Conservation (phyloP, 2,888 invertebrate species). For the Leptopilina syphax region DNA sequence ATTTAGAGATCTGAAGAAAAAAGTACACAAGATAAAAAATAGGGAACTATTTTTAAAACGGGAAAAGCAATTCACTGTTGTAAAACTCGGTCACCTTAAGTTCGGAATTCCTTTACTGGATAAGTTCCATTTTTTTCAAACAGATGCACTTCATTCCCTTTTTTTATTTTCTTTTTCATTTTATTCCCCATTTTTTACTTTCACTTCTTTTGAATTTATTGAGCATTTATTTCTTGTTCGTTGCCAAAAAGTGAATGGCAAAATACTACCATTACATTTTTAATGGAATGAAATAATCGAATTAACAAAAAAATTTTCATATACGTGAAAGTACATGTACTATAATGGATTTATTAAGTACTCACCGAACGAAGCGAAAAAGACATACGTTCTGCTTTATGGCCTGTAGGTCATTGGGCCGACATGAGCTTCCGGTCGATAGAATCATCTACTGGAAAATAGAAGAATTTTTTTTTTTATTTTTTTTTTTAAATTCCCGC, state of each 20-base stretch:
- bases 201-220: slow-evolving; percentile 31
- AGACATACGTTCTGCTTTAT: slow-evolving; percentile 47
- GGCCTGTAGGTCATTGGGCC: slow-evolving; percentile 46
- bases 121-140: slow-evolving; percentile 7
- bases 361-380: slow-evolving; percentile 36
- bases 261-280: slow-evolving; percentile 15
- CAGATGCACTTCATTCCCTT: neutral
- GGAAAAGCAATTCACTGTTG: neutral
- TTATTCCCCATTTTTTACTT: slow-evolving; percentile 2
- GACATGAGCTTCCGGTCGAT: slow-evolving; percentile 46
- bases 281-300: slow-evolving; percentile 18
- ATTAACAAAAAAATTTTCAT: slow-evolving; percentile 11
- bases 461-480: neutral
- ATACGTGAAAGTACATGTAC: slow-evolving; percentile 23
- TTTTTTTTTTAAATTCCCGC: slow-evolving; percentile 4
- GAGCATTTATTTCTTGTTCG: slow-evolving; percentile 2
- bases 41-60: too few relatives aligned
- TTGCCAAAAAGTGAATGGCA: slow-evolving; percentile 36
- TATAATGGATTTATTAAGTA: slow-evolving; percentile 33
- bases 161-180: neutral
- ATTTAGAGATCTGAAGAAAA: too few relatives aligned
- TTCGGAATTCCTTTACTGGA: neutral
- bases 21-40: too few relatives aligned
- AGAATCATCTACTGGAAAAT: slow-evolving; percentile 43
- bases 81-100: neutral